Conservation (phyloP, 2,888 invertebrate species). For the Drosophila neonasuta region DNA sequence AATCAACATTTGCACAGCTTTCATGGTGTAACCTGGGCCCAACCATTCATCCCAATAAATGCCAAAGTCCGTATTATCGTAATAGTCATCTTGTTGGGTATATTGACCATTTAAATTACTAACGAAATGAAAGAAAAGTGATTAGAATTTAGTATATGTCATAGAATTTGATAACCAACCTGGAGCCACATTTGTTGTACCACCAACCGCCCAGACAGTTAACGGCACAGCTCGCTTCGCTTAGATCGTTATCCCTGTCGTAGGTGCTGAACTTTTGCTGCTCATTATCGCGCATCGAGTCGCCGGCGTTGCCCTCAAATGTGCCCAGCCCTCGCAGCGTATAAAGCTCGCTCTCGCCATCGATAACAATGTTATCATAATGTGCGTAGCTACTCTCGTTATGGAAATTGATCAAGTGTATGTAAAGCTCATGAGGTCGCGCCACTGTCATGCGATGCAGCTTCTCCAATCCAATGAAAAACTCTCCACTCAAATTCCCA, state of each 20-base stretch:
- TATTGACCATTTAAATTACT: constrained; percentile 53
- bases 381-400: constrained; percentile 84
- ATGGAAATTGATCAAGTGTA: constrained; percentile 85
- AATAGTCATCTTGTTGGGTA: constrained; percentile 34
- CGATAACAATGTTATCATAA: constrained; percentile 86
- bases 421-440: constrained; percentile 83
- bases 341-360: constrained; percentile 86
- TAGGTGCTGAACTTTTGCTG: constrained; percentile 87
- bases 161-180: constrained; percentile 78
- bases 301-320: constrained; percentile 86
- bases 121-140: neutral
- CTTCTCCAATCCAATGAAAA: constrained; percentile 88
- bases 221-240: constrained; percentile 86
- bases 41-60: constrained; percentile 56
- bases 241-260: constrained; percentile 87
- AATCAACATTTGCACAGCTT: constrained; percentile 51
- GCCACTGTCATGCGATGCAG: constrained; percentile 82
- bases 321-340: constrained; percentile 85
- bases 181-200: constrained; percentile 87
- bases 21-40: constrained; percentile 43
- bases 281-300: constrained; percentile 86
- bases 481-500: constrained; percentile 87
- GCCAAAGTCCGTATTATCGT: constrained; percentile 47
- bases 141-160: neutral
- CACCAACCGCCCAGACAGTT: constrained; percentile 89